phyloP scores from a whole-genome alignment of 2,113 vertebrate genomes.

The Tyto alba region DNA sequence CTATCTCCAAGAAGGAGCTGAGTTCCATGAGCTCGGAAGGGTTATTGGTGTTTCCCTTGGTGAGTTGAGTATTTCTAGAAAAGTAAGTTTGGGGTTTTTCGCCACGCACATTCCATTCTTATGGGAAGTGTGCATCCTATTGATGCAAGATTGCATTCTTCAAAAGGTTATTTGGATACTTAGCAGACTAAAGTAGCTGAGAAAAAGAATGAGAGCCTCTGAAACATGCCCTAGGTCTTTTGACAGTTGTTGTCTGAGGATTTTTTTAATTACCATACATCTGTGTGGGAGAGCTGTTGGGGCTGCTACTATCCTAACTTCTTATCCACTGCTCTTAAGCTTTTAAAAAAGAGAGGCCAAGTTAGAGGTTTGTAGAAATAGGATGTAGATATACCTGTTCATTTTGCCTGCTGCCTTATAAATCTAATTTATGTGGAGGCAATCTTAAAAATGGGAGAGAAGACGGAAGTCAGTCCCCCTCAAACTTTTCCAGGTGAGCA shows the following conservation, averaged over 20 bases:
- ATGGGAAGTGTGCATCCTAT: background rate
- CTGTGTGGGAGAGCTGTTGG: background rate
- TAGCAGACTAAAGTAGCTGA: background rate
- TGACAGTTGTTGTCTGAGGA: background rate
- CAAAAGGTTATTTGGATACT: background rate
- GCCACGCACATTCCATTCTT: background rate
- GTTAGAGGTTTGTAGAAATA: background rate
- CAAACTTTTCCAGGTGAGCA: background rate
- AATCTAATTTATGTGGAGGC: background rate
- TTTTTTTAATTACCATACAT: background rate
- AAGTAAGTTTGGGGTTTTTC: background rate
- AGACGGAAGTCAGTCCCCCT: background rate
- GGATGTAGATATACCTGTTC: background rate
- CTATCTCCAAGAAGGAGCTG: constrained; percentile 92
- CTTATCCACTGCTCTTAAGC: background rate
- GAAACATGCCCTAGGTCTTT: background rate
- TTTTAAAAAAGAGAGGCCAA: background rate
- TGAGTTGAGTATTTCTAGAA: constrained; percentile 68
- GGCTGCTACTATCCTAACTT: background rate
- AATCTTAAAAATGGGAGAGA: background rate
- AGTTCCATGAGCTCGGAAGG: constrained; percentile 93
- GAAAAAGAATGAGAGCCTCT: background rate
- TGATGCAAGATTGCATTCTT: background rate
- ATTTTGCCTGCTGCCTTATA: background rate
- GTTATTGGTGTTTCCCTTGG: constrained; percentile 91